Conservation (phyloP, 2,113 vertebrate species). For the Dromaius novaehollandiae region DNA sequence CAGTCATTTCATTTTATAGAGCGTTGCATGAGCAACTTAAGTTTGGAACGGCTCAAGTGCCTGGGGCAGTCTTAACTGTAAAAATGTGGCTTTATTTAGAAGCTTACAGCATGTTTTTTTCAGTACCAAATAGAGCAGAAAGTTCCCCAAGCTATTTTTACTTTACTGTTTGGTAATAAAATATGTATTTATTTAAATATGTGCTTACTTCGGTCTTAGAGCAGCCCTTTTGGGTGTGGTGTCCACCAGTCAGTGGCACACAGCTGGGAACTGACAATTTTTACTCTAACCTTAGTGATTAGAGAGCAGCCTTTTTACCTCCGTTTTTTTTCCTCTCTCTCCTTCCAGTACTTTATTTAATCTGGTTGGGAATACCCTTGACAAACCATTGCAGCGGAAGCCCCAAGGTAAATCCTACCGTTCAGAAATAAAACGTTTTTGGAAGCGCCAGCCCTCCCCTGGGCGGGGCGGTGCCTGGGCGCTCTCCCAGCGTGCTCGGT, state of each 20-base stretch:
- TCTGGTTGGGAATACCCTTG: fast-evolving
- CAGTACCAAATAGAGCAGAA: background rate
- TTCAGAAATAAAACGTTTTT: background rate
- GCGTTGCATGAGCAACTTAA: fast-evolving
- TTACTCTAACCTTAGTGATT: fast-evolving
- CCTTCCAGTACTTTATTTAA: too few species aligned
- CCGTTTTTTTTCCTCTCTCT: too few species aligned
- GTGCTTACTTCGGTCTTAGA: too few species aligned
- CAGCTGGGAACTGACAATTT: too few species aligned
- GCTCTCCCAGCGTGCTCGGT: constrained; percentile 2
- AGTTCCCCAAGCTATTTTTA: background rate
- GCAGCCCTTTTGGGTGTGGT: fast-evolving
- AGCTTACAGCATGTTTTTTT: background rate
- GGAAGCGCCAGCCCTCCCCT: too few species aligned
- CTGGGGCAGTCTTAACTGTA: background rate
- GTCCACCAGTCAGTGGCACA: fast-evolving
- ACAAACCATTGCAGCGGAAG: too few species aligned
- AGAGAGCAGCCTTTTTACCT: background rate
- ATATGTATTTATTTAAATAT: background rate
- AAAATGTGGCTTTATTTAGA: background rate
- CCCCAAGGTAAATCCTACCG: too few species aligned
- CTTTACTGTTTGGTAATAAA: background rate
- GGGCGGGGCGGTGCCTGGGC: fast-evolving
- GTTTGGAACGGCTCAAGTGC: too few species aligned
- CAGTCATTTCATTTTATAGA: fast-evolving